These are phyloP conservation scores for Percopsis transmontana DNA, from an alignment of 2,113 vertebrate genomes.

Conservation along the genomic window DNA sequence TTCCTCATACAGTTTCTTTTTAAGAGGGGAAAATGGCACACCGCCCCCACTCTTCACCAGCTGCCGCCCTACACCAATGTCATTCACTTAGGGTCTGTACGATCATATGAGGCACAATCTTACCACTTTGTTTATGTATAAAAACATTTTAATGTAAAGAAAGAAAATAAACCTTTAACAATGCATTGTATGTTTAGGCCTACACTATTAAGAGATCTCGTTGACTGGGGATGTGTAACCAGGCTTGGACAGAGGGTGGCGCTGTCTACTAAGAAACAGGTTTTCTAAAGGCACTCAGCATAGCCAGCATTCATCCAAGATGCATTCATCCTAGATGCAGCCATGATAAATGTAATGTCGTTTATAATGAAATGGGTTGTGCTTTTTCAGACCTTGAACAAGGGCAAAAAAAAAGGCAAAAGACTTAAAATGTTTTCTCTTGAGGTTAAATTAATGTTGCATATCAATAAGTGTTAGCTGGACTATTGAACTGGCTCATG, in stretches of 20 bases:
- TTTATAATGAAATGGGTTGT: conserved; percentile 51
- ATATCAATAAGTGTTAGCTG: conserved; percentile 59
- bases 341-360: conserved; percentile 46
- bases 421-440: conserved; percentile 59
- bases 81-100: conserved; percentile 1
- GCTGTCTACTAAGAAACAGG: conserved; percentile 68
- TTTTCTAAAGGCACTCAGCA: neutral
- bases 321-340: conserved; percentile 38
- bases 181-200: too few species aligned
- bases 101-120: neutral
- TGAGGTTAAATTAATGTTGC: conserved; percentile 62
- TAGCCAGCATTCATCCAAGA: too few species aligned
- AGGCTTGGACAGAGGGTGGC: conserved; percentile 60
- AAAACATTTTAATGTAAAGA: neutral
- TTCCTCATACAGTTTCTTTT: neutral
- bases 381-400: conserved; percentile 67
- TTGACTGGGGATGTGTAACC: neutral
- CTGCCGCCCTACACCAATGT: conserved; percentile 8
- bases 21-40: neutral
- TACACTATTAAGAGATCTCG: too few species aligned
- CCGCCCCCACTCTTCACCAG: neutral
- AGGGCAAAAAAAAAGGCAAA: too few species aligned
- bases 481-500: conserved; percentile 52
- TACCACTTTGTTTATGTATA: neutral
- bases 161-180: too few species aligned